Evolutionary conservation across 2,797 vertebrate species (phyloP), one percentile per base, ranked within the genome.

Genomic region (Danio kyathit): DNA sequence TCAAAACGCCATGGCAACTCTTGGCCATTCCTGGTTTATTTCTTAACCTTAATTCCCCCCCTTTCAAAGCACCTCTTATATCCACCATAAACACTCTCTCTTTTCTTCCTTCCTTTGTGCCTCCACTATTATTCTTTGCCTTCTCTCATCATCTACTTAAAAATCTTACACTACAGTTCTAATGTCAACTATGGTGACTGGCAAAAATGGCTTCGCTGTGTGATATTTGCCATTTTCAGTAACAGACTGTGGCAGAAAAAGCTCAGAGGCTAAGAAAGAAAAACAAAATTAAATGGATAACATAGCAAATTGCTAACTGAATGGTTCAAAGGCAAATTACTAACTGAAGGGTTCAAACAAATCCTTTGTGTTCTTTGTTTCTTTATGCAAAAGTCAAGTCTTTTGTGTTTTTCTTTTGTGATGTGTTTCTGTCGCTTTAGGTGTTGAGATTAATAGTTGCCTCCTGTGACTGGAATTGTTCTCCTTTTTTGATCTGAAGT

Each of bases 1-100:
- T 84, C 52, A 84, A 79, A 82, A 81, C 51, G 51, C 79, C 83
- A 83, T 85, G 83, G 85, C 74, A 83, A 85, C 81, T 57, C 74
- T 74, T 29, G 56, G 54, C 44, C 71, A 74, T n/a, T 44, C 57
- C 29, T n/a, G 57, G 56, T 64, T 64, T 73, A 61, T 71, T 56
- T 74, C 59, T 80, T 73, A 56, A 72, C 48, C 49, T 57, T 19
- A 73, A 72, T 57, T 73, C 61, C 49, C 43, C 43, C 1, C 29
- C 29, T 63, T 46, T 56, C 54, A 67, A 49, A 49, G 14, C 40
- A 56, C 19, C 38, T 49, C 64, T 61, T 44, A 19, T 44, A 19
- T 52, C 66, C 21, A 38, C 19, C 4, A 7, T 57, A 19, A 44
- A 60, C 44, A 65, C 48, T 82, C 48, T 82, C 48, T 49, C 21